A percentile compares a stretch with the other conserved stretches of the same genome.
phyloP scores from a whole-genome alignment of 2,113 vertebrate species.

The Campylomormyrus numenius region DNA sequence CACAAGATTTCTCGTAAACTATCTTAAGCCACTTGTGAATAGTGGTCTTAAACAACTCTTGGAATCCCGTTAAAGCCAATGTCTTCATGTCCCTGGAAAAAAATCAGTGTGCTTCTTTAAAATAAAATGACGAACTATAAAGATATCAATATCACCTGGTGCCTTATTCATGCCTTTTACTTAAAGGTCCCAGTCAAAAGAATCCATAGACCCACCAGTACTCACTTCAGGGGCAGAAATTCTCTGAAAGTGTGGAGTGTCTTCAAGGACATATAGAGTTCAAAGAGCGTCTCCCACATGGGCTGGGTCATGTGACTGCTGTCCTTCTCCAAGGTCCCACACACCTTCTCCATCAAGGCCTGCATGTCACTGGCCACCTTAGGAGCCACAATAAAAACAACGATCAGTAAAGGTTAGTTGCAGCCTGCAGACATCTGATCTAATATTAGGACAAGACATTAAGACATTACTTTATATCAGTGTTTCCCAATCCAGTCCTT shows the following conservation, averaged over 20 bases:
- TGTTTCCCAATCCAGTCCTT: background rate
- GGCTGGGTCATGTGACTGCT: constrained; percentile 61
- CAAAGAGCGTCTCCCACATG: constrained; percentile 69
- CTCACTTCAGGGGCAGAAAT: constrained; percentile 70
- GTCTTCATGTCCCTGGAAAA: constrained; percentile 67
- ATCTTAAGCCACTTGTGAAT: constrained; percentile 82
- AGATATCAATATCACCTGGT: background rate
- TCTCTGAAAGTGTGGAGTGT: constrained; percentile 69
- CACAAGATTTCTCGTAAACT: constrained; percentile 68
- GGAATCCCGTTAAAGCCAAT: constrained; percentile 69
- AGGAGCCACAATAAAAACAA: background rate
- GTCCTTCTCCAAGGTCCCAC: constrained; percentile 66
- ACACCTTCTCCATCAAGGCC: constrained; percentile 67
- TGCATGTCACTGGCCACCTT: constrained; percentile 77
- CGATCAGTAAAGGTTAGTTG: background rate
- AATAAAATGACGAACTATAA: background rate
- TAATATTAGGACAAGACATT: background rate
- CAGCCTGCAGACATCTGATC: background rate
- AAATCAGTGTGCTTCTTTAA: constrained; percentile 4
- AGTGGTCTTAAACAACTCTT: constrained; percentile 72
- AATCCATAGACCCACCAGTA: constrained; percentile 3
- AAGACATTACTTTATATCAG: background rate
- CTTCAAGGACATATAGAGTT: constrained; percentile 78
- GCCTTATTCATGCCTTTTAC: background rate
- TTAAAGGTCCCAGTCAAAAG: background rate